Percentiles rank a stretch among this genome's conserved stretches.
These are phyloP conservation scores for Noctua comes DNA, from an alignment of 2,888 invertebrate species.

Conservation along the genomic window DNA sequence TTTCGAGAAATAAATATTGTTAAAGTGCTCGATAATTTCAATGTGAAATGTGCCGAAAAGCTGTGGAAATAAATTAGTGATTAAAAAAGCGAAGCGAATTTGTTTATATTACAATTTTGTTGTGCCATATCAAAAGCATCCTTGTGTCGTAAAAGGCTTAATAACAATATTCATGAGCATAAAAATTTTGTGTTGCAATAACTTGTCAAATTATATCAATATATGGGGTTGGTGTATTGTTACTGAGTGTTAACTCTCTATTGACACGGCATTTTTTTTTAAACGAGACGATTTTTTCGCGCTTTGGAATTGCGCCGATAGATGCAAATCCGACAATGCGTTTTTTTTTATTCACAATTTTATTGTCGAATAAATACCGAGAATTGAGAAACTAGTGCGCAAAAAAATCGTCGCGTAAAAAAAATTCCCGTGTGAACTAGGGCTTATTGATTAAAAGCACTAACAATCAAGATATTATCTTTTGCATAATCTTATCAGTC, in stretches of 20 bases:
- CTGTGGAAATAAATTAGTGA: slow-evolving; percentile 61
- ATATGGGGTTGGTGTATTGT: slow-evolving; percentile 50
- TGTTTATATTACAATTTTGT: slow-evolving; percentile 62
- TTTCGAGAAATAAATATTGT: slow-evolving; percentile 43
- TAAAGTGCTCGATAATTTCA: slow-evolving; percentile 46
- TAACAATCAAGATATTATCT: slow-evolving; percentile 41
- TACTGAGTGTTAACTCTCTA: slow-evolving; percentile 11
- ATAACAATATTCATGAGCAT: slow-evolving; percentile 50
- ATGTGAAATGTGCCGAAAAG: slow-evolving; percentile 63
- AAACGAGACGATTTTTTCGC: neutral
- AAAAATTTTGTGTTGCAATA: slow-evolving; percentile 44
- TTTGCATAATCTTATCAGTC: slow-evolving; percentile 46
- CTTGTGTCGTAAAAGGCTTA: slow-evolving; percentile 53
- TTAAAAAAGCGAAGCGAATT: slow-evolving; percentile 63
- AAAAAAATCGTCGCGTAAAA: neutral
- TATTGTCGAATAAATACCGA: neutral
- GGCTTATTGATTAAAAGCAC: slow-evolving; percentile 47
- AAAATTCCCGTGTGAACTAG: neutral
- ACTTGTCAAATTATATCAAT: slow-evolving; percentile 51
- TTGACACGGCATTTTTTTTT: neutral
- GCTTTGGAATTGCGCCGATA: neutral
- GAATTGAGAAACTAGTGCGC: neutral
- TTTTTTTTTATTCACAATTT: neutral
- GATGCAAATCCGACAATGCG: neutral
- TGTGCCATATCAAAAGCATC: slow-evolving; percentile 62